Percentiles rank a stretch among this genome's conserved stretches.
Evolutionary conservation across 2,113 vertebrate genomes (phyloP).

Genomic region (Ginglymostoma cirratum): DNA sequence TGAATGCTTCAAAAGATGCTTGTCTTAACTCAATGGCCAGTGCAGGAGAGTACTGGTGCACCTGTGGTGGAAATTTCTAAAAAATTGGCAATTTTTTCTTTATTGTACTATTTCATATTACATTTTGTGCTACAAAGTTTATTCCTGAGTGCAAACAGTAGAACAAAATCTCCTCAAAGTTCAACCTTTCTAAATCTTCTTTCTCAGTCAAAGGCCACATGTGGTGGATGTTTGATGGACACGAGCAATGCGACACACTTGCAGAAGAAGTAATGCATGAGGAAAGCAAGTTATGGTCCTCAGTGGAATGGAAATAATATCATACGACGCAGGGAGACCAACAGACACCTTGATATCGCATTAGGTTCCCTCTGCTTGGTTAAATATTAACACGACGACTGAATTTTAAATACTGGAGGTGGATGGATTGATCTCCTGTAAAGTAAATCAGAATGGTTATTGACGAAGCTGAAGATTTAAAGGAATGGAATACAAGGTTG

Average conservation of each 20-base stretch:
- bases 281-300: neutral
- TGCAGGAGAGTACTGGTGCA: neutral
- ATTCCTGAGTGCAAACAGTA: neutral
- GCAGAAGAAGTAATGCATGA: neutral
- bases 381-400: neutral
- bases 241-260: neutral
- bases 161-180: neutral
- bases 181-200: neutral
- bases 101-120: neutral
- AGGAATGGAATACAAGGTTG: neutral
- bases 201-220: neutral
- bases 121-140: neutral
- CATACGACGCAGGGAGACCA: neutral
- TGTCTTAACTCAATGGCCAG: neutral
- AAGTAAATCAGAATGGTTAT: neutral
- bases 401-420: neutral
- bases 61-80: neutral
- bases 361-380: neutral
- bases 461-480: neutral
- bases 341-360: neutral
- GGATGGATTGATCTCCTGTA: conserved; percentile 12
- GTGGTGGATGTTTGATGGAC: neutral
- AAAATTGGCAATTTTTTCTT: neutral
- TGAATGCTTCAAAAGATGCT: neutral
- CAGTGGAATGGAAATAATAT: neutral